phyloP scores from a whole-genome alignment of 1,140 invertebrate genomes.

The Ceratina calcarata region DNA sequence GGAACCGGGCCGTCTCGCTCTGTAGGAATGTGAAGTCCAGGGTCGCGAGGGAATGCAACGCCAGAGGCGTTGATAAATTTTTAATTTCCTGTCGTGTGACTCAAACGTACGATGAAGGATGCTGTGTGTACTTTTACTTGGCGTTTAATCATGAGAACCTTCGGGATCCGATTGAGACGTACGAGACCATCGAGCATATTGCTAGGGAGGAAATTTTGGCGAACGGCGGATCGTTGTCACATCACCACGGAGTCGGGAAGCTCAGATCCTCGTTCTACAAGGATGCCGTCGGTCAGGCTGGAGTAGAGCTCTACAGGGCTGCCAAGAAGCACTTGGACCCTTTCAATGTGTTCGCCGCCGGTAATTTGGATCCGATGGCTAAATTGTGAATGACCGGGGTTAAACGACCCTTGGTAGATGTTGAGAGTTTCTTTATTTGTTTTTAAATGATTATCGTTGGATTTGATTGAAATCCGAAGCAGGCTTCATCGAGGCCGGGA shows the following conservation, averaged over 20 bases:
- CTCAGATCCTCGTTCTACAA: constrained; percentile 92
- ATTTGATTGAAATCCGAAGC: too few relatives aligned
- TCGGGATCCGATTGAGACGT: constrained; percentile 88
- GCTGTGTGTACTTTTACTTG: constrained; percentile 99
- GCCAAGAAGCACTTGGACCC: constrained; percentile 95
- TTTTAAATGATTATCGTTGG: too few relatives aligned
- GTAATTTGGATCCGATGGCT: constrained; percentile 85
- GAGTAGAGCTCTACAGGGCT: constrained; percentile 87
- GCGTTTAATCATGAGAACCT: constrained; percentile 90
- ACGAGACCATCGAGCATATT: constrained; percentile 90
- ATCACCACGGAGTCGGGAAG: constrained; percentile 98
- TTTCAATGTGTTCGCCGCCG: constrained; percentile 94
- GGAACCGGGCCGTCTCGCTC: constrained; percentile 92
- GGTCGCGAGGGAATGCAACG: constrained; percentile 88
- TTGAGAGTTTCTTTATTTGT: too few relatives aligned
- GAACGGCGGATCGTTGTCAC: constrained; percentile 94
- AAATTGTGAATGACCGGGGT: constrained; percentile 66
- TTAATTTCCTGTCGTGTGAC: constrained; percentile 93
- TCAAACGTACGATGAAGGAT: constrained; percentile 98
- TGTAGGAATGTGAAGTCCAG: constrained; percentile 95
- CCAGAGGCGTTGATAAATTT: constrained; percentile 82
- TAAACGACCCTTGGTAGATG: neutral
- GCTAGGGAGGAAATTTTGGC: constrained; percentile 96
- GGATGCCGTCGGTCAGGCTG: constrained; percentile 87
- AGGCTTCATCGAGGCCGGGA: too few relatives aligned